Evolutionary conservation across 2,888 invertebrate species (phyloP).

Genomic region (Thalpophila matura): DNA sequence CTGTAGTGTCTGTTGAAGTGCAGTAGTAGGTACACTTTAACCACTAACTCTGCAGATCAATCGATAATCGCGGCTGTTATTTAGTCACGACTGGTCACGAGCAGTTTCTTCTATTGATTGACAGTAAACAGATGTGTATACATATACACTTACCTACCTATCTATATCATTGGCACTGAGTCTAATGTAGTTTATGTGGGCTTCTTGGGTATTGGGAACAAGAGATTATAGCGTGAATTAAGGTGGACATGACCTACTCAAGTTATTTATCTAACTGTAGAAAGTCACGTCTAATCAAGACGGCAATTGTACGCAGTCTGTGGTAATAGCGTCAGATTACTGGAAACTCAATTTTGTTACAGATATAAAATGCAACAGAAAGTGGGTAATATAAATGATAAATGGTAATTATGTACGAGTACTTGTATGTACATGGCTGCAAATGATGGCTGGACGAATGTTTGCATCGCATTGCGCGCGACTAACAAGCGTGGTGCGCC

Average conservation of each 20-base stretch:
- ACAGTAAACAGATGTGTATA: constrained; percentile 15
- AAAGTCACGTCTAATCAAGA: constrained; percentile 44
- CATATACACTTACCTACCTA: constrained; percentile 2
- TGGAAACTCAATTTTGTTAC: constrained; percentile 50
- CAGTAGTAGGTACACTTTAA: no score
- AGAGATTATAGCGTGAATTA: constrained; percentile 13
- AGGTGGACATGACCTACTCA: constrained; percentile 17
- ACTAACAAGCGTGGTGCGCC: constrained; percentile 61
- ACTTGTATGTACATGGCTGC: constrained; percentile 23
- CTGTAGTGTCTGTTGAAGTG: no score
- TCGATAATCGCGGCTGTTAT: no score
- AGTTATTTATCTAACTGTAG: constrained; percentile 24
- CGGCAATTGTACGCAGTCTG: constrained; percentile 44
- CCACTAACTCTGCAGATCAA: no score
- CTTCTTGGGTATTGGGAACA: constrained; percentile 17
- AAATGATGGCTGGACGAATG: constrained; percentile 32
- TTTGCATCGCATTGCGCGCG: constrained; percentile 41
- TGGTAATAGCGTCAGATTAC: constrained; percentile 53
- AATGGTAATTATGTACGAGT: constrained; percentile 37
- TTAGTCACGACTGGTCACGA: no score
- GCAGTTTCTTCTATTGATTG: constrained; percentile 13
- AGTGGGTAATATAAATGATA: constrained; percentile 37
- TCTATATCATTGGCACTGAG: no score
- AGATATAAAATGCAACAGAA: constrained; percentile 45
- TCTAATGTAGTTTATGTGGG: constrained; percentile 2